phyloP scores from a whole-genome alignment of 30 jellyfish, hydroid and myxozoan species.

The Cassiopea xamachana region DNA sequence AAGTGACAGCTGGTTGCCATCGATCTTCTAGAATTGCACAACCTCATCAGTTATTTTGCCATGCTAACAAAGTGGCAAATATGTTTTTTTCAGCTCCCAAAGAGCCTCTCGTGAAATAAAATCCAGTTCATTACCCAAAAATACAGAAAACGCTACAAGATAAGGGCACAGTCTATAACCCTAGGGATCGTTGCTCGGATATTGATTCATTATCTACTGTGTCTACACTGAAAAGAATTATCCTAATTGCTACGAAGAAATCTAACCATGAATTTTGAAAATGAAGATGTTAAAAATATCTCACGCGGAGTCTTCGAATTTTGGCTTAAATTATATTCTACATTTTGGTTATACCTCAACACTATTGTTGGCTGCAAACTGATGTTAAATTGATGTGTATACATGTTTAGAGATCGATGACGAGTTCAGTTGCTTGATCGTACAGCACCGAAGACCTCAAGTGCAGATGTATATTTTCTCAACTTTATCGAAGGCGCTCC shows the following conservation, averaged over 20 bases:
- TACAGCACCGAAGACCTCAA: neutral
- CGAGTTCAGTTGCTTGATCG: neutral
- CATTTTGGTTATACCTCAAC: neutral
- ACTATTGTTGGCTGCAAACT: neutral
- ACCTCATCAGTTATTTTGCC: too few relatives aligned
- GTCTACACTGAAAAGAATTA: neutral
- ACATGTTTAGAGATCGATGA: neutral
- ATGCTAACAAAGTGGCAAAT: too few relatives aligned
- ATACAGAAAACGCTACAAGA: too few relatives aligned
- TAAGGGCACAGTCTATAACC: too few relatives aligned
- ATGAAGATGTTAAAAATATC: neutral
- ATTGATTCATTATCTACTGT: too few relatives aligned
- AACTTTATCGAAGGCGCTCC: neutral
- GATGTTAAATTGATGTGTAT: neutral
- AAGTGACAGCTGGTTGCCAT: too few relatives aligned
- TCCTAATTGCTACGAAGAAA: neutral
- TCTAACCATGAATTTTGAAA: neutral
- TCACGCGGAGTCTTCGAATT: neutral
- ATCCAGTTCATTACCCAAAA: too few relatives aligned
- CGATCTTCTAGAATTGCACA: too few relatives aligned
- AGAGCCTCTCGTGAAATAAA: too few relatives aligned
- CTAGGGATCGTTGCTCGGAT: neutral
- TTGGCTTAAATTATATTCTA: neutral
- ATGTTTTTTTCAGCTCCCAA: too few relatives aligned
- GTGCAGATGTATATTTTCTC: neutral